phyloP scores from a whole-genome alignment of 2,113 vertebrate species.

The Scolopax mira region DNA sequence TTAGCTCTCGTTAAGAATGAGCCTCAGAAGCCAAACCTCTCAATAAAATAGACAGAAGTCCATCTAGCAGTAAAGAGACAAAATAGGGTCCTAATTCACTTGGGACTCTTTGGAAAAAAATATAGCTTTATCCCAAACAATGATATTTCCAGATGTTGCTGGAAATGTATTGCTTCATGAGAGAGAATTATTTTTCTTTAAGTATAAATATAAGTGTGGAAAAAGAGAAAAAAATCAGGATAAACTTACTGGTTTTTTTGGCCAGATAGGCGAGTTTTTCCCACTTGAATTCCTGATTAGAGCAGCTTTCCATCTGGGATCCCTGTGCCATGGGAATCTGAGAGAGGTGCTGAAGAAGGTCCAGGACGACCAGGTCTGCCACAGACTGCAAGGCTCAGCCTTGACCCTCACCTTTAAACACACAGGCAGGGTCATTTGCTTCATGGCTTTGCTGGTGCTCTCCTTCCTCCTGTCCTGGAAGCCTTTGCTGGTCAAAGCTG shows the following conservation, averaged over 20 bases:
- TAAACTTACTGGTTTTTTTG: background rate
- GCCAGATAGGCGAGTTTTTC: background rate
- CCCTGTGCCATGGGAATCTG: background rate
- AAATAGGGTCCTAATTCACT: background rate
- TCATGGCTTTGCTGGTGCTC: background rate
- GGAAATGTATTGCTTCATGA: rapidly evolving
- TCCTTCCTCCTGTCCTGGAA: background rate
- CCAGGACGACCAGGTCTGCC: background rate
- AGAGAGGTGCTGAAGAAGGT: background rate
- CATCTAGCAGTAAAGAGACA: background rate
- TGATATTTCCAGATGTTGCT: background rate
- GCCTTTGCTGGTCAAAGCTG: background rate
- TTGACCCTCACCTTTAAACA: background rate
- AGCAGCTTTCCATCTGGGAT: background rate
- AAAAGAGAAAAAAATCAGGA: background rate
- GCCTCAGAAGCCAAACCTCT: background rate
- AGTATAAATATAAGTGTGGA: background rate
- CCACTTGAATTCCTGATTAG: background rate
- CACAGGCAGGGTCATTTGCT: background rate
- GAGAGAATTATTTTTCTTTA: background rate
- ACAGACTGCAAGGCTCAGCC: background rate
- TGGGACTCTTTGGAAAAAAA: background rate
- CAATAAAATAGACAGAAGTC: background rate
- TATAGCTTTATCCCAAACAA: background rate
- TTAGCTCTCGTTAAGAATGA: background rate